Evolutionary conservation across 2,888 invertebrate genomes (phyloP), one percentile per base, ranked within the genome.

Genomic region (Leptarthrus brevirostris): DNA sequence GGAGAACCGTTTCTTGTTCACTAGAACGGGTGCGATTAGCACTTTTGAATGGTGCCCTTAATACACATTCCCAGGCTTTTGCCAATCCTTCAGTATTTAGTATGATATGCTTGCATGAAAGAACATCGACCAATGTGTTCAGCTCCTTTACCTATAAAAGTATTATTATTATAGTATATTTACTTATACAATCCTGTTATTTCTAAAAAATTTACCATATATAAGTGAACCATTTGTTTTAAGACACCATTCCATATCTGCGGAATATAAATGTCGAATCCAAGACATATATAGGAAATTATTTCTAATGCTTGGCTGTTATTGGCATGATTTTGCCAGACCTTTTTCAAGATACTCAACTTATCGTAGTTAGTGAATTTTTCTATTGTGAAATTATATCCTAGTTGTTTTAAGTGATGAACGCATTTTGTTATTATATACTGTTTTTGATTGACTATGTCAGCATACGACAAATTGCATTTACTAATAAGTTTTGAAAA

Each of bases 201-300:
- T 3, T 24, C 3, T 22, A n/a, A 12, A 12, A 22, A 22, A n/a
- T 22, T 4, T 52, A 72, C 80, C 85, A 85, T 85, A 72, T 83
- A 82, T 2, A 83, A 80, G 74, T 81, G 80, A 5, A 82, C 81
- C 85, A 85, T 85, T 74, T 85, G 84, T 69, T 83, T 83, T 2
- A 85, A 78, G 36, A 85, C 81, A 12, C 84, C 83, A 77, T 85
- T 85, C 85, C 85, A 85, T 53, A 85, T 83, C 77, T 82, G 82
- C 0, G 85, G 79, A 20, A 81, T 76, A 66, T 81, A 81, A 71
- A 85, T 82, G 72, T 85, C 80, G 69, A 82, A 85, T 12, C 84
- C 84, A 2, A 85, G 76, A 47, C 85, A 85, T 74, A 85, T 85
- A 72, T 83, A 81, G 0, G 82, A 81, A 77, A 85, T 82, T 2